Percentiles rank a stretch among this genome's conserved stretches.
These are phyloP conservation scores for Girardia tigrina DNA, from an alignment of 2,888 invertebrate species.

Conservation along the genomic window DNA sequence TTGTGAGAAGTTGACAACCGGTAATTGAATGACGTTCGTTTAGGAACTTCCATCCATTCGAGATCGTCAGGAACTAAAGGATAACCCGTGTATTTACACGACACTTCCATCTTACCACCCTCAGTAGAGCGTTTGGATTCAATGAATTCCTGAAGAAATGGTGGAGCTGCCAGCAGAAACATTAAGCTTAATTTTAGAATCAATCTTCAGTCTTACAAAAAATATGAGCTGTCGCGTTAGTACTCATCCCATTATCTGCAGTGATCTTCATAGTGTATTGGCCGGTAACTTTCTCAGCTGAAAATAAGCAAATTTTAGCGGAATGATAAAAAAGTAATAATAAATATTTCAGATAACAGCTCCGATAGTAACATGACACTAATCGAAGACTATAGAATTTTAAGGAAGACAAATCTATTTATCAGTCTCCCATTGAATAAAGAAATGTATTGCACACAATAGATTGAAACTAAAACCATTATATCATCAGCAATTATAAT, in stretches of 20 bases:
- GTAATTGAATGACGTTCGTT: background rate
- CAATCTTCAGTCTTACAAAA: slow-evolving; percentile 7
- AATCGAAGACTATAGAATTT: too few species aligned
- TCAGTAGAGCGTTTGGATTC: slow-evolving; percentile 2
- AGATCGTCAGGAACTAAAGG: background rate
- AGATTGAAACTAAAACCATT: too few species aligned
- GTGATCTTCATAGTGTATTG: background rate
- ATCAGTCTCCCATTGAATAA: too few species aligned
- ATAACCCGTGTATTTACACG: background rate
- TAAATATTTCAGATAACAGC: too few species aligned
- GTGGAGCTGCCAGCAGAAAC: background rate
- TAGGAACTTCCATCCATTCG: background rate
- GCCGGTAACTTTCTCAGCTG: background rate
- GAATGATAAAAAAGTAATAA: too few species aligned
- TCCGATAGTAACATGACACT: too few species aligned
- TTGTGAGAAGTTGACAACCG: background rate
- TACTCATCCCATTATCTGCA: background rate
- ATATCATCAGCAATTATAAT: too few species aligned
- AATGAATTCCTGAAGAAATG: background rate
- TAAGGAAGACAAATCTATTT: too few species aligned
- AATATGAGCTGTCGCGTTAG: background rate
- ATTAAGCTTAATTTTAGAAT: too few species aligned
- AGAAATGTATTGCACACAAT: too few species aligned
- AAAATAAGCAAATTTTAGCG: too few species aligned
- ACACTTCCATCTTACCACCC: background rate